phyloP scores from a whole-genome alignment of 2,888 invertebrate species.

The Hirtodrosophila cameraria region DNA sequence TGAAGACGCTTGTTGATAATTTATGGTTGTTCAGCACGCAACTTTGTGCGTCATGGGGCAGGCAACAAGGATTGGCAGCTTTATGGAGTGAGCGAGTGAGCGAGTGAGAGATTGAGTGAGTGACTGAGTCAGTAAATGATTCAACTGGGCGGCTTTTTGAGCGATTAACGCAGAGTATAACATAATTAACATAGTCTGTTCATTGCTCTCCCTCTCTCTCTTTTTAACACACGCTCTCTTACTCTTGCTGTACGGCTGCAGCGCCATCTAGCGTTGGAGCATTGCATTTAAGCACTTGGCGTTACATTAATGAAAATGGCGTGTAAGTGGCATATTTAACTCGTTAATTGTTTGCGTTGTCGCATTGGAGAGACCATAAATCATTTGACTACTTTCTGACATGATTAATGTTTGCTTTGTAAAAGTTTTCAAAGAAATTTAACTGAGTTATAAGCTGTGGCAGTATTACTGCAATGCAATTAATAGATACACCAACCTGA shows the following conservation, averaged over 20 bases:
- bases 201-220: not conserved
- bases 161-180: constrained; percentile 47
- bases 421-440: constrained; percentile 15
- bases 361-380: constrained; percentile 60
- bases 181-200: constrained; percentile 51
- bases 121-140: not conserved
- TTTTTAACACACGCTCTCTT: not conserved
- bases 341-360: constrained; percentile 69
- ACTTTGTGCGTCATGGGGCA: constrained; percentile 60
- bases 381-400: constrained; percentile 51
- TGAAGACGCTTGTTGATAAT: constrained; percentile 71
- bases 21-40: constrained; percentile 63
- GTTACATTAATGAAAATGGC: constrained; percentile 31
- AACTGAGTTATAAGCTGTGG: not conserved
- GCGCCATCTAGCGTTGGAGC: constrained; percentile 40
- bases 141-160: constrained; percentile 20
- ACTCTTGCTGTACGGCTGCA: constrained; percentile 8
- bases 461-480: too few relatives aligned
- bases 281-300: constrained; percentile 22
- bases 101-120: not conserved
- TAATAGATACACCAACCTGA: too few relatives aligned
- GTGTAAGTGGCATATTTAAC: constrained; percentile 67
- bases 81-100: not conserved
- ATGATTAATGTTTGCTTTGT: constrained; percentile 51
- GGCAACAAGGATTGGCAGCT: constrained; percentile 12